Evolutionary conservation across 1,140 invertebrate genomes (phyloP), one percentile per base, ranked within the genome.

Genomic region (Lepidotrigona ventralis): DNA sequence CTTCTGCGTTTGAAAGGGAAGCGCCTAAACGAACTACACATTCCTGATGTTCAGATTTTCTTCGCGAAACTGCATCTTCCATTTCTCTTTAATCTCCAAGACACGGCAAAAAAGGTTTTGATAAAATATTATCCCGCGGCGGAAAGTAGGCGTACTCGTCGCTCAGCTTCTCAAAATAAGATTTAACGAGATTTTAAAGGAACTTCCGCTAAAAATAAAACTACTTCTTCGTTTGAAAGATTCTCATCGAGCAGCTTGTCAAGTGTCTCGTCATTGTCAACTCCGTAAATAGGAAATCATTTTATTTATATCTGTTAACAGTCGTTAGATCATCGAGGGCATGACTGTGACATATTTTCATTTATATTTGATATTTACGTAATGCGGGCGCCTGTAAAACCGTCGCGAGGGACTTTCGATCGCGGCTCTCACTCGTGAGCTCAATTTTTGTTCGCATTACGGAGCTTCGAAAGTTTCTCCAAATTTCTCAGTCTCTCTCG

Each of bases 341-440:
- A 21, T 51, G 2, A 14, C 46, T 46, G 26, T 51, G 17, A 21
- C 21, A 33, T 17, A 75, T 86, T 83, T 86, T 86, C 76, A 83
- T 66, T 86, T 79, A 73, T 87, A 72, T 86, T 77, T 60, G 33
- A 29, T 0, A 23, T 87, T 88, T 87, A 76, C 71, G 23, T 33
- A 87, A 88, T 14, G 15, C 60, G 33, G 64, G 17, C 56, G 39
- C 23, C 12, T 14, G 56, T 73, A 33, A 79, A 84, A 69, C 56
- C 58, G 68, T 29, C 53, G 66, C 46, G 33, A 60, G 66, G 19
- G 9, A 70, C 12, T 70, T 70, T 46, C 68, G 68, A 46, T n/a
- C 68, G 66, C 21, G 1, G 21, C 39, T 46, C 39, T 17, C 68
- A 33, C 64, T 17, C 64, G 29, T 12, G 1, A 29, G 64, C 17